These are phyloP conservation scores for Leptodactylus fallax DNA, from an alignment of 2,797 vertebrate genomes.

Conservation along the genomic window DNA sequence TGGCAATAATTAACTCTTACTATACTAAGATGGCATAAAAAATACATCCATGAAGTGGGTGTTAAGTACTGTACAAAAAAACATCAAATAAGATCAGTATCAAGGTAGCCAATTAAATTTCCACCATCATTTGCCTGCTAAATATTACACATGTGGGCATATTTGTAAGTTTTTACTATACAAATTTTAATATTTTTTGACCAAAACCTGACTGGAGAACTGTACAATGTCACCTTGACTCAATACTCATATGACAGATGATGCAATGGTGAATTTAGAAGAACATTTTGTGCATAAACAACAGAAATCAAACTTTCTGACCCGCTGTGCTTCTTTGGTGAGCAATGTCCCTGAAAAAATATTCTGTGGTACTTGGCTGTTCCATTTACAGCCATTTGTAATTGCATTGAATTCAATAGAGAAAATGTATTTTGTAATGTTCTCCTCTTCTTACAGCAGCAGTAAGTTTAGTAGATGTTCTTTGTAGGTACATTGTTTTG, in stretches of 20 bases:
- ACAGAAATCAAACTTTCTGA: neutral
- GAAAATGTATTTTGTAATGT: neutral
- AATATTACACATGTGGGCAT: too few relatives aligned
- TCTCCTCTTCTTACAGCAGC: neutral
- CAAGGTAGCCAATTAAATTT: too few relatives aligned
- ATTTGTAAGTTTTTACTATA: too few relatives aligned
- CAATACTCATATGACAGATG: neutral
- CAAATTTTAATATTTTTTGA: neutral
- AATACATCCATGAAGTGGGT: too few relatives aligned
- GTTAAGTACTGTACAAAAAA: too few relatives aligned
- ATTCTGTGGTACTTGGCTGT: too few relatives aligned
- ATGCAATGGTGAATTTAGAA: neutral
- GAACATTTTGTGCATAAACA: neutral
- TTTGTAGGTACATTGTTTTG: conserved; percentile 1
- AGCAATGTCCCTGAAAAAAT: neutral
- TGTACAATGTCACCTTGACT: neutral
- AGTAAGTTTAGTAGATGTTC: neutral
- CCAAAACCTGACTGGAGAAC: neutral
- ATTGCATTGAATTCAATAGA: neutral
- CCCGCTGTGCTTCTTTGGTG: neutral
- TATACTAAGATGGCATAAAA: too few relatives aligned
- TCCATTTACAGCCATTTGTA: neutral
- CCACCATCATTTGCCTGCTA: too few relatives aligned
- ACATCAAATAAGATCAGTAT: too few relatives aligned
- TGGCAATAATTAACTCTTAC: too few relatives aligned